Percentiles rank a stretch among this genome's conserved stretches.
Evolutionary conservation across 1,140 invertebrate genomes (phyloP).

Genomic region (Diachasma alloeum): DNA sequence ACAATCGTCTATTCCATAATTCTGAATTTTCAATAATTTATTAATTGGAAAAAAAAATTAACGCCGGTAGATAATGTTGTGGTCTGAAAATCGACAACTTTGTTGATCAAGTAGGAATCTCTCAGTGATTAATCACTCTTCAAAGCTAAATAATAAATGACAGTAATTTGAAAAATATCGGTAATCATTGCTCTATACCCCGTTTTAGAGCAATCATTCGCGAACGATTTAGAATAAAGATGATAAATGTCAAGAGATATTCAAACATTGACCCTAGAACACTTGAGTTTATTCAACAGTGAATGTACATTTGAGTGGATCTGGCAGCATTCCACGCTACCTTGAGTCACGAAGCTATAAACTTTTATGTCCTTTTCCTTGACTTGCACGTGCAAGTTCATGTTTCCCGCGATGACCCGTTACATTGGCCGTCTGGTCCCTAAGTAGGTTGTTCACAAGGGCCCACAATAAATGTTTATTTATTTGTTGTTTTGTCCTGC

Average conservation of each 20-base stretch:
- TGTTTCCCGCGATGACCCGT: not conserved
- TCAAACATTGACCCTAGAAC: not conserved
- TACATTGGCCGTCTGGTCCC: not conserved
- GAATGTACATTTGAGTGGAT: not conserved
- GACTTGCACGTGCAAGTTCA: slow-evolving; percentile 1
- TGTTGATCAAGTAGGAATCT: too few species aligned
- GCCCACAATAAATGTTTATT: not conserved
- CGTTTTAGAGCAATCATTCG: too few species aligned
- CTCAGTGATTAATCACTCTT: too few species aligned
- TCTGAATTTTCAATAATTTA: too few species aligned
- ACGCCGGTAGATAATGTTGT: not conserved
- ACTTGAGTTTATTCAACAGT: not conserved
- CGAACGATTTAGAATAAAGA: too few species aligned
- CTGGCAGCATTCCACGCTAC: slow-evolving; percentile 1
- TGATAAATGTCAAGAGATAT: too few species aligned
- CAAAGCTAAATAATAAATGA: too few species aligned
- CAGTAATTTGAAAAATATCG: too few species aligned
- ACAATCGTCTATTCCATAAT: too few species aligned
- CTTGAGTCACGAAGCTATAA: slow-evolving; percentile 21
- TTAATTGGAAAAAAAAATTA: not conserved
- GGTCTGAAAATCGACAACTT: too few species aligned
- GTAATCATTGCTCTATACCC: too few species aligned
- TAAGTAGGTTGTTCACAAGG: not conserved
- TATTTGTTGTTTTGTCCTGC: too few species aligned
- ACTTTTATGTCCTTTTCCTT: not conserved